Evolutionary conservation across 2,113 vertebrate genomes (phyloP).

Genomic region (Corapipo altera): DNA sequence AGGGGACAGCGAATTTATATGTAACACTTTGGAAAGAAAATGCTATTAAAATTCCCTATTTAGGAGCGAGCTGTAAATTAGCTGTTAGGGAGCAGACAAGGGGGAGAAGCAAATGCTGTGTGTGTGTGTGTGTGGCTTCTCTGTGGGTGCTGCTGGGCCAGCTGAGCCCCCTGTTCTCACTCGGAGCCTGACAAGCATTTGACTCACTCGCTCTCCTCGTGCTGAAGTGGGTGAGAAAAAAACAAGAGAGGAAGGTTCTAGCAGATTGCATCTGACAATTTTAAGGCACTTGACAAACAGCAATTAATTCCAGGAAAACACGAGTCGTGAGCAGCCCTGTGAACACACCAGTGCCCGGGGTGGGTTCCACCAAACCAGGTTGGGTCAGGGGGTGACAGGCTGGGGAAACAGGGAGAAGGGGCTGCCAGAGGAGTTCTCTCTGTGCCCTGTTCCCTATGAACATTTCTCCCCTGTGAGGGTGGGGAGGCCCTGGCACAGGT

Average conservation of each 20-base stretch:
- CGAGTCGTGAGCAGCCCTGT: fast-evolving
- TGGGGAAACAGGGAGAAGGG: neutral
- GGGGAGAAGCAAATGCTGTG: neutral
- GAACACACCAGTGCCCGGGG: fast-evolving
- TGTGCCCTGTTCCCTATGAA: neutral
- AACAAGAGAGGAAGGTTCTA: neutral
- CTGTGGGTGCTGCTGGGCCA: neutral
- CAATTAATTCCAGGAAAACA: neutral
- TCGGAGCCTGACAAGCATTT: neutral
- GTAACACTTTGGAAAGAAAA: conserved; percentile 7
- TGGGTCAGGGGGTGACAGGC: fast-evolving
- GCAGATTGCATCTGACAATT: neutral
- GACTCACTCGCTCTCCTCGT: neutral
- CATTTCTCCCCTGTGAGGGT: neutral
- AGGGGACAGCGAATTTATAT: neutral
- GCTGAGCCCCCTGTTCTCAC: neutral
- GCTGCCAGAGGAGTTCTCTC: neutral
- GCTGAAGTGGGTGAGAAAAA: neutral
- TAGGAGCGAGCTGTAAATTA: conserved; percentile 34
- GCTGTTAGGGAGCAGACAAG: neutral
- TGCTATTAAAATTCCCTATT: conserved; percentile 24
- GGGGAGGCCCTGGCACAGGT: neutral
- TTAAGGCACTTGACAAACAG: neutral
- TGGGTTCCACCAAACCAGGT: neutral
- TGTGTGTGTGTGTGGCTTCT: neutral